Conservation (phyloP, 2,797 vertebrate species). For the Myiotriccus ornatus region DNA sequence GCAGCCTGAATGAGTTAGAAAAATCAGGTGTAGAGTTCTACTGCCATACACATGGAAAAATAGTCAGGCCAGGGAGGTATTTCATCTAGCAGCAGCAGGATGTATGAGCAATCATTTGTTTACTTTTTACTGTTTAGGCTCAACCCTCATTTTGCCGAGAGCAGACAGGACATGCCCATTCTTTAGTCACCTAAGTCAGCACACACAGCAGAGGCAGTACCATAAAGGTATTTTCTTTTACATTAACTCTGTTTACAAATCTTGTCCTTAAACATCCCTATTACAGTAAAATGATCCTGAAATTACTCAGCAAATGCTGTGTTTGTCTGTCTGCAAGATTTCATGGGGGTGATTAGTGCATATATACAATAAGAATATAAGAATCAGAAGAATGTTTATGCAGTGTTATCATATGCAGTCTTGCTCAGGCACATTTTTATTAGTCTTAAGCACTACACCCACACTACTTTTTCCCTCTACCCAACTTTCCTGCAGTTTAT, state of each 20-base stretch:
- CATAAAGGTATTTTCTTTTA: not conserved
- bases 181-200: not conserved
- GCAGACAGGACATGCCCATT: not conserved
- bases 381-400: not conserved
- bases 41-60: not conserved
- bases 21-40: not conserved
- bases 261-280: not conserved
- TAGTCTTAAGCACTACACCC: not conserved
- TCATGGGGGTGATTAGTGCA: not conserved
- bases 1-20: not conserved
- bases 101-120: not conserved
- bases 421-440: not conserved
- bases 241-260: not conserved
- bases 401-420: not conserved
- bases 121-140: not conserved
- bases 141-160: not conserved
- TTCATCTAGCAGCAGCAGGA: not conserved
- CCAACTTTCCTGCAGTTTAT: not conserved
- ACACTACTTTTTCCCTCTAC: not conserved
- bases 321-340: not conserved
- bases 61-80: not conserved
- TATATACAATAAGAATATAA: not conserved
- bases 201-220: not conserved
- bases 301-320: not conserved
- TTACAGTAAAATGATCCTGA: not conserved